Conservation (phyloP, 2,888 invertebrate species). For the Netelia virgata region DNA sequence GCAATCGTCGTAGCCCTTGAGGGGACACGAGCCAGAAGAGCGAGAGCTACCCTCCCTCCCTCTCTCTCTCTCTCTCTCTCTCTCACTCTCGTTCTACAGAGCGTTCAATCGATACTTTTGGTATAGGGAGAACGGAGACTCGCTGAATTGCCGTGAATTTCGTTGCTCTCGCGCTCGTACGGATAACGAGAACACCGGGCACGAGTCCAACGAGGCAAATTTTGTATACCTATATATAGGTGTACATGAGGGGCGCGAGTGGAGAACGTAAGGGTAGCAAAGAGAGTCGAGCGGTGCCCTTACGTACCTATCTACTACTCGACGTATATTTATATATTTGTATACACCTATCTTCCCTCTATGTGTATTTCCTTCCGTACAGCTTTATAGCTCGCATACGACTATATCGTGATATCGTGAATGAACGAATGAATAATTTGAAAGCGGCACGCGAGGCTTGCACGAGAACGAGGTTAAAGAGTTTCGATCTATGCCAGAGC, state of each 20-base stretch:
- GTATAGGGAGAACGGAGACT: conserved; percentile 58
- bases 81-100: conserved; percentile 6
- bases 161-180: conserved; percentile 36
- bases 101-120: conserved; percentile 57
- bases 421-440: conserved; percentile 69
- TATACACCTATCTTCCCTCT: background rate
- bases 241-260: background rate
- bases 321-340: background rate
- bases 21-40: conserved; percentile 15
- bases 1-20: conserved; percentile 52
- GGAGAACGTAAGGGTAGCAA: conserved; percentile 23
- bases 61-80: conserved; percentile 2
- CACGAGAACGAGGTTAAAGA: conserved; percentile 65
- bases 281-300: conserved; percentile 24
- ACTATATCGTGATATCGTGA: conserved; percentile 60
- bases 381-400: background rate
- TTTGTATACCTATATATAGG: conserved; percentile 19
- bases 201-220: conserved; percentile 43
- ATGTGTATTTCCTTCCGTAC: background rate
- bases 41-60: conserved; percentile 2
- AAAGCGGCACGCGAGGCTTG: conserved; percentile 60
- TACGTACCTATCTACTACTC: background rate
- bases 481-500: conserved; percentile 53
- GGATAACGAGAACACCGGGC: conserved; percentile 59
- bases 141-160: conserved; percentile 62